A percentile compares a stretch with the other conserved stretches of the same genome.
These are phyloP conservation scores for Apotomis betuletana DNA, from an alignment of 2,888 invertebrate genomes.

Conservation along the genomic window DNA sequence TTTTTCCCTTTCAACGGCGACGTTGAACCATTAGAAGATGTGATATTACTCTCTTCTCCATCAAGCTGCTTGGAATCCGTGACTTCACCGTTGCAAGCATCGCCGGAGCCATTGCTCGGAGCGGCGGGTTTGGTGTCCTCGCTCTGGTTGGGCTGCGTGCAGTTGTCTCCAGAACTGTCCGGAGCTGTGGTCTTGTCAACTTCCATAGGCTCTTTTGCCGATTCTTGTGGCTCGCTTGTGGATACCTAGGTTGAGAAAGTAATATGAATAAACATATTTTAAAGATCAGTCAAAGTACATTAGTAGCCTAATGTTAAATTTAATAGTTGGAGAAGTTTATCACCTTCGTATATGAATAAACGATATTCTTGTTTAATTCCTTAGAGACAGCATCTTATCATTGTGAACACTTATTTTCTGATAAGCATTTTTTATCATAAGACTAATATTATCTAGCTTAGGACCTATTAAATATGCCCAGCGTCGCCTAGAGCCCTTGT, in stretches of 20 bases:
- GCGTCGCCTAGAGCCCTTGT: too few relatives aligned
- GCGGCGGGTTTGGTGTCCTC: constrained; percentile 58
- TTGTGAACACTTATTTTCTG: too few relatives aligned
- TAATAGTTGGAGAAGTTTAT: too few relatives aligned
- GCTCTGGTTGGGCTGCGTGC: constrained; percentile 73
- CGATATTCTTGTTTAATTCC: too few relatives aligned
- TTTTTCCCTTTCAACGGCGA: constrained; percentile 69
- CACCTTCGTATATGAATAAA: too few relatives aligned
- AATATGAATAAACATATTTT: background rate
- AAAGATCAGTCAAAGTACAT: too few relatives aligned
- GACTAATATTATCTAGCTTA: too few relatives aligned
- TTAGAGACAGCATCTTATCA: too few relatives aligned
- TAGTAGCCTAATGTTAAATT: too few relatives aligned
- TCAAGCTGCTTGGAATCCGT: constrained; percentile 72
- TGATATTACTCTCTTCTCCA: constrained; percentile 73
- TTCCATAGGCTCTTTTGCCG: constrained; percentile 53
- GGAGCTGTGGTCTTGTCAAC: constrained; percentile 65
- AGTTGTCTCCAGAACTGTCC: constrained; percentile 77
- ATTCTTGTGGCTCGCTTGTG: constrained; percentile 70
- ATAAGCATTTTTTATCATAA: too few relatives aligned
- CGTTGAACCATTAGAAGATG: constrained; percentile 81
- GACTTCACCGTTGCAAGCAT: constrained; percentile 75
- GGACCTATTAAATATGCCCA: too few relatives aligned
- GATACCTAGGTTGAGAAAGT: constrained; percentile 65
- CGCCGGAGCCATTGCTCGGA: constrained; percentile 55